These are phyloP conservation scores for Arothron firmamentum DNA, from an alignment of 2,113 vertebrate species.

Conservation along the genomic window DNA sequence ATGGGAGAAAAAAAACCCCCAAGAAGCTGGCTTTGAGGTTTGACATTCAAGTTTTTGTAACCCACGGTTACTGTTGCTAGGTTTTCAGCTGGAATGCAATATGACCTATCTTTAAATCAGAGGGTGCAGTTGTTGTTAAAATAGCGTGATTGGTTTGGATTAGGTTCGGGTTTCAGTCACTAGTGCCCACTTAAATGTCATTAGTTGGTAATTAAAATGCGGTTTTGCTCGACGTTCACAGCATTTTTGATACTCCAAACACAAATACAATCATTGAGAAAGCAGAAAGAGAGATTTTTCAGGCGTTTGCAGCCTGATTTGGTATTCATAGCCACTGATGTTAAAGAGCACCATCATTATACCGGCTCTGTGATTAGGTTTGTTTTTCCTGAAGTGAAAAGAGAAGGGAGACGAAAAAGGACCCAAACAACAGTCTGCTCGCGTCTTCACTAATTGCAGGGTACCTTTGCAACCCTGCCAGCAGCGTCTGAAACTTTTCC, in stretches of 20 bases:
- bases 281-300: not conserved
- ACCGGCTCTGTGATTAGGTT: conserved; percentile 18
- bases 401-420: conserved; percentile 25
- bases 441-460: conserved; percentile 31
- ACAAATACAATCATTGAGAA: not conserved
- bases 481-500: conserved; percentile 20
- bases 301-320: not conserved
- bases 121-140: not conserved
- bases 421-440: conserved; percentile 24
- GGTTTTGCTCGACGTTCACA: too few species aligned
- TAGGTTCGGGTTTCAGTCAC: too few species aligned
- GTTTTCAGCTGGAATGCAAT: conserved; percentile 20
- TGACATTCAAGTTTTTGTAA: conserved; percentile 18
- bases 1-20: not conserved
- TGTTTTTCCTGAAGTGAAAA: conserved; percentile 12
- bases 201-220: too few species aligned
- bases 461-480: conserved; percentile 5
- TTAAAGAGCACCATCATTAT: not conserved
- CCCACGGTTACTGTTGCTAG: conserved; percentile 36
- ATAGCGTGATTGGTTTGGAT: too few species aligned
- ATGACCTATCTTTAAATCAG: conserved; percentile 2
- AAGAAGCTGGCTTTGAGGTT: conserved; percentile 28
- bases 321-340: not conserved
- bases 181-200: too few species aligned
- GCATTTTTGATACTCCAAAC: too few species aligned